Percentiles rank a stretch among this genome's conserved stretches.
phyloP scores from a whole-genome alignment of 2,113 vertebrate species.

The Cebidichthys violaceus region DNA sequence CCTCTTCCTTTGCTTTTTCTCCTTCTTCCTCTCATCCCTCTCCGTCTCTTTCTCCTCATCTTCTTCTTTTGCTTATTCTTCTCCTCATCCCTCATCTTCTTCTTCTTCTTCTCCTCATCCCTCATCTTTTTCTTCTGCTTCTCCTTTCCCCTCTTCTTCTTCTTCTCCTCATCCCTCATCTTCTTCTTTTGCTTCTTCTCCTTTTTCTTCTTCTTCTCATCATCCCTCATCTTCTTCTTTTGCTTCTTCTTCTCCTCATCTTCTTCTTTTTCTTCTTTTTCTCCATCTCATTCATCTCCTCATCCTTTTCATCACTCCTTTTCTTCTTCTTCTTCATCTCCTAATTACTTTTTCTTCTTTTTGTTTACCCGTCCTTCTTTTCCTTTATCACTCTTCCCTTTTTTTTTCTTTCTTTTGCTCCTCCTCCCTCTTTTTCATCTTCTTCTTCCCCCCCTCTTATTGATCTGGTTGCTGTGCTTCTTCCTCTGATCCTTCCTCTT shows the following conservation, averaged over 20 bases:
- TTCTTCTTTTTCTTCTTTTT: not conserved
- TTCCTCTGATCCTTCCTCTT: not conserved
- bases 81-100: too few species aligned
- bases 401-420: not conserved
- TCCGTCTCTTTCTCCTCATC: too few species aligned
- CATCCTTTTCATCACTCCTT: too few species aligned
- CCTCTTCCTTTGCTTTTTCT: not conserved
- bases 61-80: not conserved
- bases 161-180: not conserved
- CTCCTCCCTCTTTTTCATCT: not conserved
- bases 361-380: not conserved
- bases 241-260: not conserved
- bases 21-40: too few species aligned
- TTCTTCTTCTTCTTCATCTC: not conserved
- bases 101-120: too few species aligned
- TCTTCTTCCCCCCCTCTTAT: not conserved
- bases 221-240: too few species aligned
- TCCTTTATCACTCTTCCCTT: too few species aligned
- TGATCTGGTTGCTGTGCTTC: not conserved
- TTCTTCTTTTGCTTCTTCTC: not conserved
- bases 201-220: too few species aligned
- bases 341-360: not conserved
- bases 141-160: fast-evolving
- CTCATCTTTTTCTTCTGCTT: not conserved
- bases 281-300: not conserved